These are phyloP conservation scores for Drosophila burlai DNA, from an alignment of 1,140 invertebrate species.

Conservation along the genomic window DNA sequence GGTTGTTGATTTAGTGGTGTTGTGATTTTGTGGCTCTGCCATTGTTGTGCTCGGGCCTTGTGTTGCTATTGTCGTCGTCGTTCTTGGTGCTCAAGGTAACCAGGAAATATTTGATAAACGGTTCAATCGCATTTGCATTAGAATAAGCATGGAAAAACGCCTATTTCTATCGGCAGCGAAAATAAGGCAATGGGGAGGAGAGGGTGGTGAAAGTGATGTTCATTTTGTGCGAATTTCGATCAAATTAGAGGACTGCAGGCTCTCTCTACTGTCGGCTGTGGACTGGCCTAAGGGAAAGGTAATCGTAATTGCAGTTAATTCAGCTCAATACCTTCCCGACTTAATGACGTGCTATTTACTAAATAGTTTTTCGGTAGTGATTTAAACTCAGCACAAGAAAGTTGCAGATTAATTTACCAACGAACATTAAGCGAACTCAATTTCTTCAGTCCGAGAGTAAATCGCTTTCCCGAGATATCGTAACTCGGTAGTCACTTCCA, in stretches of 20 bases:
- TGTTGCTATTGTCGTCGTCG: constrained; percentile 34
- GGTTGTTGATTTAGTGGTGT: constrained; percentile 79
- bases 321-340: constrained; percentile 9
- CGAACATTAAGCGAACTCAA: neutral
- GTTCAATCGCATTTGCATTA: constrained; percentile 79
- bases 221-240: constrained; percentile 59
- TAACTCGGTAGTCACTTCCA: constrained; percentile 11
- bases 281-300: constrained; percentile 51
- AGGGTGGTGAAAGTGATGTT: constrained; percentile 65
- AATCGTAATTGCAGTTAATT: constrained; percentile 47
- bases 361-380: constrained; percentile 5
- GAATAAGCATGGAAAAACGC: constrained; percentile 54
- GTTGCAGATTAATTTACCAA: neutral
- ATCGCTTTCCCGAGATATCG: neutral
- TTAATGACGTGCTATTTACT: constrained; percentile 9
- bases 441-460: neutral
- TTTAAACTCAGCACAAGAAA: neutral
- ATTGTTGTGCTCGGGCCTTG: constrained; percentile 59
- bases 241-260: constrained; percentile 54
- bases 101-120: constrained; percentile 82
- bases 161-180: constrained; percentile 11
- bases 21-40: constrained; percentile 73
- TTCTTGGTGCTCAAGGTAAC: constrained; percentile 53
- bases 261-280: constrained; percentile 22
- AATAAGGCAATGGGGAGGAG: neutral